Conservation (phyloP, 1,140 invertebrate species). For the Formica selysi region DNA sequence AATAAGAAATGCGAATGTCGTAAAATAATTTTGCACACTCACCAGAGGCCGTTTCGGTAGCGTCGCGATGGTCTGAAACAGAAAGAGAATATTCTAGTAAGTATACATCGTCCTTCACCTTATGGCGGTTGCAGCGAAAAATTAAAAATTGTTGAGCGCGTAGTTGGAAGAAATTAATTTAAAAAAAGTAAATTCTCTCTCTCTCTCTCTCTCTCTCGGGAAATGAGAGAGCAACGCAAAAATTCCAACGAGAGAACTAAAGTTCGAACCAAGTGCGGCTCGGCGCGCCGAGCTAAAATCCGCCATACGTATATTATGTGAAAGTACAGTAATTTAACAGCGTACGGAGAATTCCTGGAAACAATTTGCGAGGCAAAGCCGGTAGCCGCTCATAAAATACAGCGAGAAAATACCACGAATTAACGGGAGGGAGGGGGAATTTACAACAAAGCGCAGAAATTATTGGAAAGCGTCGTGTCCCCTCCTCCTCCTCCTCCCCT, state of each 20-base stretch:
- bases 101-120: not conserved
- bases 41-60: constrained; percentile 64
- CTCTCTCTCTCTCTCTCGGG: not conserved
- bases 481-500: too few relatives aligned
- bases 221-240: constrained; percentile 14
- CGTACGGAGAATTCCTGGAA: constrained; percentile 65
- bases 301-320: constrained; percentile 52
- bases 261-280: constrained; percentile 11
- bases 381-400: constrained; percentile 64
- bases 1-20: not conserved
- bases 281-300: constrained; percentile 39
- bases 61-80: constrained; percentile 63
- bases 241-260: constrained; percentile 44
- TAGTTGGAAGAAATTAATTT: constrained; percentile 43
- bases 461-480: constrained; percentile 59
- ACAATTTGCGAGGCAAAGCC: constrained; percentile 59
- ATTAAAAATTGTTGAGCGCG: constrained; percentile 10
- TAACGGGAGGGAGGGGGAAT: constrained; percentile 14
- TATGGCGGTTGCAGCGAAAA: not conserved
- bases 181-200: not conserved
- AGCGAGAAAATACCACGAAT: constrained; percentile 62
- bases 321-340: constrained; percentile 64
- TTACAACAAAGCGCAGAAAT: constrained; percentile 64
- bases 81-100: constrained; percentile 28
- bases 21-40: constrained; percentile 43